phyloP scores from a whole-genome alignment of 1,140 invertebrate genomes.

The Acyrthosiphon pisum region DNA sequence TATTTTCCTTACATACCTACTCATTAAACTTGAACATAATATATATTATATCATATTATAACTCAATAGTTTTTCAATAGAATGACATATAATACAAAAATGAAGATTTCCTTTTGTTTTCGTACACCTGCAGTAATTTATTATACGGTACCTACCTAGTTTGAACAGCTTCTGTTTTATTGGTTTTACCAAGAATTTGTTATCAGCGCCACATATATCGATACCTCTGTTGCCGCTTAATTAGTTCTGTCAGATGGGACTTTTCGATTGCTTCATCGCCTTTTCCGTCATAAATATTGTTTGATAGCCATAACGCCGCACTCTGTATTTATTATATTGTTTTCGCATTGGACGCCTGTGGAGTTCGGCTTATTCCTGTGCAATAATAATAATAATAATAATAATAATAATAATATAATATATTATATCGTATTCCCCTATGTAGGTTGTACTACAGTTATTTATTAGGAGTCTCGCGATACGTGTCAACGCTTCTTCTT shows the following conservation, averaged over 20 bases:
- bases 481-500: conserved; percentile 6
- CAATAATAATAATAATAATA: too few species aligned
- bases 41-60: background rate
- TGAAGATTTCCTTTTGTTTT: background rate
- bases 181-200: conserved; percentile 26
- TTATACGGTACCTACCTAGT: background rate
- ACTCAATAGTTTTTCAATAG: background rate
- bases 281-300: background rate
- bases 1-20: background rate
- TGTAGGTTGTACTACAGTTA: background rate
- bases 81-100: background rate
- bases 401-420: background rate
- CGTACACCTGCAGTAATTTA: background rate
- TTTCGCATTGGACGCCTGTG: background rate
- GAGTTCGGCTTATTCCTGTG: background rate
- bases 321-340: background rate
- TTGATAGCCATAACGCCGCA: background rate
- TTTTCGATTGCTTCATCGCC: conserved; percentile 9
- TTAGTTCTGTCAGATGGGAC: conserved; percentile 26
- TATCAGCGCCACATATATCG: background rate
- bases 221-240: background rate
- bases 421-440: background rate
- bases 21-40: background rate
- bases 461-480: background rate
- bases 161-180: conserved; percentile 42